Evolutionary conservation across 2,113 vertebrate species (phyloP).

Genomic region (Phylloscopus whistleri): DNA sequence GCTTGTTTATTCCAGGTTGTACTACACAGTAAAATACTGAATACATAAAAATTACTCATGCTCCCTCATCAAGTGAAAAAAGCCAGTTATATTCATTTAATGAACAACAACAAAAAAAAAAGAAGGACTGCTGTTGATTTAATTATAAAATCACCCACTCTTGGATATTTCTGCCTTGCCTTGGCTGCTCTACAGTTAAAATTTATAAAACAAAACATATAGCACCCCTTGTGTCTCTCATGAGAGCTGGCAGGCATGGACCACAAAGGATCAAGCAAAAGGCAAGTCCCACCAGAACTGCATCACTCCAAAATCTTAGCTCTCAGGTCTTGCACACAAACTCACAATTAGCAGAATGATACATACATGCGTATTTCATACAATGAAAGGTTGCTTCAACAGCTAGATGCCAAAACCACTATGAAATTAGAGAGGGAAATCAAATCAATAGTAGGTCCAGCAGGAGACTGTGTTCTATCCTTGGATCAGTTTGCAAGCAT

Average conservation of each 20-base stretch:
- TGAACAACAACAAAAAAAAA: background rate
- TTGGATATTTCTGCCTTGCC: background rate
- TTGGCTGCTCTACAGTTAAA: background rate
- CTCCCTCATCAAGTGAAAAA: background rate
- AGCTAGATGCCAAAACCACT: constrained; percentile 59
- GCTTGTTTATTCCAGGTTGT: background rate
- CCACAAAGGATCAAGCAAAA: background rate
- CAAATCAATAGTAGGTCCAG: constrained; percentile 72
- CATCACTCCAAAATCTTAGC: background rate
- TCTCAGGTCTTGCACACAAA: background rate
- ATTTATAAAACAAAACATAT: background rate
- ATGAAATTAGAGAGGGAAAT: constrained; percentile 73
- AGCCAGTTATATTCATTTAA: background rate
- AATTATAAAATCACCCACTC: background rate
- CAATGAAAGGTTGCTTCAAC: constrained; percentile 38
- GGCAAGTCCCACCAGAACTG: background rate
- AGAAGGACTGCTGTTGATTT: background rate
- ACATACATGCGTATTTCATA: constrained; percentile 21
- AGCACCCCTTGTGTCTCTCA: background rate
- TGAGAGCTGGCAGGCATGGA: background rate
- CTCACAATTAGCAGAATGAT: background rate
- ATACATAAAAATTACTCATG: background rate
- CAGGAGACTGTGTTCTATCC: constrained; percentile 63
- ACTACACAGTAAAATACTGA: background rate
- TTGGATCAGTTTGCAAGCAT: constrained; percentile 67